These are phyloP conservation scores for Megaptera novaeangliae DNA, from an alignment of 2,113 vertebrate genomes.

Conservation along the genomic window DNA sequence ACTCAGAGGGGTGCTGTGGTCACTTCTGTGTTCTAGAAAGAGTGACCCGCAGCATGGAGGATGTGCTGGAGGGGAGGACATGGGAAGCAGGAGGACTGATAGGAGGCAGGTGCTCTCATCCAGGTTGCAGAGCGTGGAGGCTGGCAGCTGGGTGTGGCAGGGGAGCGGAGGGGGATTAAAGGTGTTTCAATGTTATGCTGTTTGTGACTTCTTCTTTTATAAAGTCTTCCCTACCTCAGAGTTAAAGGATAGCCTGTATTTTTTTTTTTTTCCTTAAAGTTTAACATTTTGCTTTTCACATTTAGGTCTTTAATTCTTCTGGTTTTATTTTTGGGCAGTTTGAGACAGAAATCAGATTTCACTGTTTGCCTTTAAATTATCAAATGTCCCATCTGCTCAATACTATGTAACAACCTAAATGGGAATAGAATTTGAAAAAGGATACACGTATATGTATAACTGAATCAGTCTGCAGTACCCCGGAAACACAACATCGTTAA, in stretches of 20 bases:
- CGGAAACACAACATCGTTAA: too few relatives aligned
- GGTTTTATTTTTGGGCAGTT: background rate
- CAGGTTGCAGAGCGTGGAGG: background rate
- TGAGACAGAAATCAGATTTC: background rate
- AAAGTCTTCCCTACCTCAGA: background rate
- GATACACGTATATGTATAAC: too few relatives aligned
- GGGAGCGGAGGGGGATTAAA: background rate
- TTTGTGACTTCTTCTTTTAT: background rate
- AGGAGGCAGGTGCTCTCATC: background rate
- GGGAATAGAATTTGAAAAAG: too few relatives aligned
- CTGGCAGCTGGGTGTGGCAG: background rate
- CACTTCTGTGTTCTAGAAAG: background rate
- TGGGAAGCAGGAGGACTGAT: background rate
- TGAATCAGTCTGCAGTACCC: too few relatives aligned
- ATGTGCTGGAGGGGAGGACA: too few relatives aligned
- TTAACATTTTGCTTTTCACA: background rate
- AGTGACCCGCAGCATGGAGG: background rate
- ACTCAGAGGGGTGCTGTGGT: background rate
- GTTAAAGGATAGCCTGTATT: background rate
- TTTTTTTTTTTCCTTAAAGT: background rate
- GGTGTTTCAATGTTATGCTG: background rate
- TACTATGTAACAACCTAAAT: too few relatives aligned
- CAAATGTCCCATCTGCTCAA: background rate
- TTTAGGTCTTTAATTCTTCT: background rate
- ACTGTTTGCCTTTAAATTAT: background rate